Evolutionary conservation across 2,888 invertebrate species (phyloP), one percentile per base, ranked within the genome.

Genomic region (Epirrita christyi): DNA sequence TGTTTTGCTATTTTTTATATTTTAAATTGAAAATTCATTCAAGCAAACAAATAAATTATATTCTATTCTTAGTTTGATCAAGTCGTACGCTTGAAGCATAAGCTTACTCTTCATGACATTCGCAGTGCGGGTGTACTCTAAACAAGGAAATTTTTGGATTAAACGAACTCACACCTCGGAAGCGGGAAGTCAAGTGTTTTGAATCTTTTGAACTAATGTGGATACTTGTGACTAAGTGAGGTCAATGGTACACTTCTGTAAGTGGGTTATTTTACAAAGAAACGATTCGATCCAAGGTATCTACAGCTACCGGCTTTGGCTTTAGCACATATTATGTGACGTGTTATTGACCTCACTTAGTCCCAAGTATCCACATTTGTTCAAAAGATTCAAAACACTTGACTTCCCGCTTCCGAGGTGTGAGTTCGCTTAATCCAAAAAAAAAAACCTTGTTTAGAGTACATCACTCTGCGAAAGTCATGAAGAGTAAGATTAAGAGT

Each of bases 141-240:
- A 64, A 65, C 60, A 53, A 67, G 65, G 65, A 67, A 67, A 63
- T 62, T 50, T 57, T 54, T 37, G 54, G 54, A 54, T 42, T 54
- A 41, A 47, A 50, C 21, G 40, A 51, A 53, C 46, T 46, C 42
- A 50, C 60, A 55, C 38, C 45, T 64, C 60, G 67, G 67, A 67
- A 67, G 57, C 44, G 55, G 76, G 75, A 78, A 75, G 72, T 72
- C 62, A 67, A 76, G 75, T 76, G 72, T 74, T 73, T 67, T 72
- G 57, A 56, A 64, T 32, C 44, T 43, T 43, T 50, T 41, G 5
- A 44, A 58, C 42, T 44, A 40, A 40, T 34, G 27, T 44, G 45
- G 47, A 48, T 37, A 52, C 42, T 50, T 45, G 46, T 54, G 55
- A 50, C 43, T 46, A 44, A 42, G 11, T 53, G 49, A 67, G 65